Conservation (phyloP, 2,113 vertebrate genomes). For the Nesogale talazaci region DNA sequence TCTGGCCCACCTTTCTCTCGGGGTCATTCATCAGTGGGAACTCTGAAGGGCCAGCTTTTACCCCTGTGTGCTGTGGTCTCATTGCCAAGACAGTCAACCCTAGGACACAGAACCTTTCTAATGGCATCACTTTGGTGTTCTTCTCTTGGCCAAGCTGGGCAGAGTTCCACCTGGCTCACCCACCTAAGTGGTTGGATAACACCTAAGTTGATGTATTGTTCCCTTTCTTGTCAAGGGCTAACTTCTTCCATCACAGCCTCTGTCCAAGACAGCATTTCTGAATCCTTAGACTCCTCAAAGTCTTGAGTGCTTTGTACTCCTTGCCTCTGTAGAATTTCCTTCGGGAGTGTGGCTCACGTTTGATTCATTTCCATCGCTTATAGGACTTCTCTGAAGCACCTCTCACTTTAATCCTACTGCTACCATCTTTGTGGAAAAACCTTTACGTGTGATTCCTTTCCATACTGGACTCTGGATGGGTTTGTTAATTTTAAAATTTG, state of each 20-base stretch:
- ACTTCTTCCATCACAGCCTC: background rate
- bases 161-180: background rate
- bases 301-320: background rate
- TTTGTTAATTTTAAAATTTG: conserved; percentile 49
- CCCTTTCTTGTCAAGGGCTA: background rate
- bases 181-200: no score
- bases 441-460: background rate
- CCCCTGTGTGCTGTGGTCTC: background rate
- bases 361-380: background rate
- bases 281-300: background rate
- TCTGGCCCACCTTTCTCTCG: no score
- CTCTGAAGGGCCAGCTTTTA: background rate
- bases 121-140: accelerated
- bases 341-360: background rate
- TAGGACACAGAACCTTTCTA: background rate
- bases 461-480: background rate
- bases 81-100: no score
- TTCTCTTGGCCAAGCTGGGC: background rate
- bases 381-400: background rate
- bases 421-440: background rate
- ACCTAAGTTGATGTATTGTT: background rate
- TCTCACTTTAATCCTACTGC: background rate
- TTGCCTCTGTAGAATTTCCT: background rate
- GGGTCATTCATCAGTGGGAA: no score
- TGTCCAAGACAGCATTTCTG: background rate